Conservation (phyloP, 2,113 vertebrate genomes). For the Maccullochella peelii region DNA sequence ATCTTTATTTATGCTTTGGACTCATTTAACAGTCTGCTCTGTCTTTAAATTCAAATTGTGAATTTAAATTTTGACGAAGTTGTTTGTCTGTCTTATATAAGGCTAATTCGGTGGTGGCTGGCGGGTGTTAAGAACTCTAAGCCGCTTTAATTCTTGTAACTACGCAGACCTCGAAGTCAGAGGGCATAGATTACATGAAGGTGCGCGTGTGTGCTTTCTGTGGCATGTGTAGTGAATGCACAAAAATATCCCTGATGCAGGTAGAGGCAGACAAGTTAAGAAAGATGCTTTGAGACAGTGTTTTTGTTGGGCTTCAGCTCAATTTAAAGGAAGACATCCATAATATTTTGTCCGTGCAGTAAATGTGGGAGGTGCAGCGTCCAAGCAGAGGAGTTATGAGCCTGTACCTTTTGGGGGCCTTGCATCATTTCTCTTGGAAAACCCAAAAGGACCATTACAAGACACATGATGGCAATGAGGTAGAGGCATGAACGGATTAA, state of each 20-base stretch:
- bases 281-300: neutral
- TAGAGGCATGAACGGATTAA: neutral
- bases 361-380: neutral
- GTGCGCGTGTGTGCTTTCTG: neutral
- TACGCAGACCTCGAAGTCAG: constrained; percentile 46
- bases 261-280: too few relatives aligned
- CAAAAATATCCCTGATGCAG: neutral
- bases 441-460: neutral
- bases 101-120: constrained; percentile 43
- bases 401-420: neutral
- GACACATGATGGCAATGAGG: neutral
- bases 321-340: neutral
- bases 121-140: constrained; percentile 66
- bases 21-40: neutral
- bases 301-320: neutral
- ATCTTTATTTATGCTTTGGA: neutral
- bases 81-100: neutral
- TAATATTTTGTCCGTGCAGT: neutral
- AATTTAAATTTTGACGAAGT: neutral
- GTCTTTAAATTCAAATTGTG: neutral
- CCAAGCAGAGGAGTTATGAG: neutral
- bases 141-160: constrained; percentile 55
- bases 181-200: constrained; percentile 56
- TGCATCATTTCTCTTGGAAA: neutral
- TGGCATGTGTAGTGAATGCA: neutral